Conservation (phyloP, 2,797 vertebrate species). For the Neomorphus geoffroyi region DNA sequence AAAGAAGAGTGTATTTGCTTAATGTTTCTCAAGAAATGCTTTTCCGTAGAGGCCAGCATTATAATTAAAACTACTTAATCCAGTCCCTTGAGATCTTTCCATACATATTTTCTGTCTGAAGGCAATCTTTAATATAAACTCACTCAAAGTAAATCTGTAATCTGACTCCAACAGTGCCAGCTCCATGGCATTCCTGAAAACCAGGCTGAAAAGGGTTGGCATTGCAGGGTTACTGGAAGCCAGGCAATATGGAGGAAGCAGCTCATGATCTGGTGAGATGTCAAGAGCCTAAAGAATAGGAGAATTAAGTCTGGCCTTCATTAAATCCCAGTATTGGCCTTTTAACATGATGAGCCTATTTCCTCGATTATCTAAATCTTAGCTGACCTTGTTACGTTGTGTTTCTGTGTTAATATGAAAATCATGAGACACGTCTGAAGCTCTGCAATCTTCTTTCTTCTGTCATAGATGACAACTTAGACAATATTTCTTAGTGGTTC, state of each 20-base stretch:
- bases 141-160: conserved; percentile 18
- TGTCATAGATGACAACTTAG: background rate
- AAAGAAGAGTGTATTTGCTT: background rate
- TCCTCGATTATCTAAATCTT: background rate
- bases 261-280: background rate
- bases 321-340: background rate
- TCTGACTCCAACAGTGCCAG: background rate
- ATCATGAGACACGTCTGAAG: background rate
- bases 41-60: background rate
- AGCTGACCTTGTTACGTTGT: background rate
- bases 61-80: conserved; percentile 54
- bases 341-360: background rate
- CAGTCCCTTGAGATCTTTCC: conserved; percentile 27
- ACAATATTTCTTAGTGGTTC: background rate
- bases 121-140: conserved; percentile 44
- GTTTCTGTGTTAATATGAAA: background rate
- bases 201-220: background rate
- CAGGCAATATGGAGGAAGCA: background rate
- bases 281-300: background rate
- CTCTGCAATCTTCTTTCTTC: background rate
- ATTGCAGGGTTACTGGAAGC: background rate
- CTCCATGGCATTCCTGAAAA: background rate
- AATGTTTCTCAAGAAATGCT: background rate
- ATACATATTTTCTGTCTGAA: conserved; percentile 30
- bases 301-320: conserved; percentile 11